Evolutionary conservation across 1,140 invertebrate genomes (phyloP), one percentile per base, ranked within the genome.

Genomic region (Meloidogyne exigua): DNA sequence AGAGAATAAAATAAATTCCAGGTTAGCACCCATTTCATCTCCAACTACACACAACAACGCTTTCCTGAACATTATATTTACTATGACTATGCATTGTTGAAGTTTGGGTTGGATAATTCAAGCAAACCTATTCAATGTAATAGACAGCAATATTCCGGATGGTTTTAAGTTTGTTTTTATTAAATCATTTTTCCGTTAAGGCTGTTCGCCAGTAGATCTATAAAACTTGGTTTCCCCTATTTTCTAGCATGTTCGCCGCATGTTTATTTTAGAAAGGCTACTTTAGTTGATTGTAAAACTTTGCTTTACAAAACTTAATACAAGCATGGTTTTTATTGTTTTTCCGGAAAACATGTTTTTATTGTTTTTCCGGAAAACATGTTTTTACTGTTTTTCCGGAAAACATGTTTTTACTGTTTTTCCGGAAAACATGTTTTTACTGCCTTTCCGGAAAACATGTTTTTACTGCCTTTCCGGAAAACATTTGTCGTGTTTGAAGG

Each of bases 191-290:
- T 73, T 36, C 7, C 28, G 21, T 7, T 32, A 13, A 78, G 77
- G 77, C n/a, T 57, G 2, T 78, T 80, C 32, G 49, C 25, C n/a
- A 32, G 49, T 28, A 11, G 23, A 23, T 73, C 74, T 18, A 71
- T 84, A 12, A 12, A 63, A 25, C 75, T 83, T 1, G n/a, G 63
- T 0, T 49, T 74, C 42, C 79, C 79, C 66, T 80, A 80, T 36
- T 80, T 80, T 63, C n/a, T 69, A 15, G 79, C 81, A 0, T 80
- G 79, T 65, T 68, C 78, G 21, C 42, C 74, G 12, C 72, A 80
- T 5, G 80, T 80, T 70, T 64, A 28, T n/a, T 49, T 80, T 76
- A 32, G 25, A 68, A 63, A 68, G 26, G 63, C 49, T 10, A 23
- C 23, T 21, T 32, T 77, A 67, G 78, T 77, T 28, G 70, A 77